Percentiles rank a stretch among this genome's conserved stretches.
Conservation (phyloP, 2,113 vertebrate genomes). For the Pedetes capensis region DNA sequence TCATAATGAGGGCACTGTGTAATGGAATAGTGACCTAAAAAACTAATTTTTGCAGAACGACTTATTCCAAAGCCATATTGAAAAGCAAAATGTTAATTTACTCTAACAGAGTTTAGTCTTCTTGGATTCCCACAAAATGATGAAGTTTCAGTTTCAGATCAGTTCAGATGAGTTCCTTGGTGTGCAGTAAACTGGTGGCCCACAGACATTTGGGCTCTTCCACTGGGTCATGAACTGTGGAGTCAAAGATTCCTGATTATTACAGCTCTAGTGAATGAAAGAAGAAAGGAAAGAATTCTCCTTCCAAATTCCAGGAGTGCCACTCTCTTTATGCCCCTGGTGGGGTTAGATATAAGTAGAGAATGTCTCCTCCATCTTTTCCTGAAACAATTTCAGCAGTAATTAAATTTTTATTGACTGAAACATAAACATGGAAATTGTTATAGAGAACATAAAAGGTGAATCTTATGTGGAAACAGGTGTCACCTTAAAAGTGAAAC, state of each 20-base stretch:
- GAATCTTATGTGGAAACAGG: not conserved
- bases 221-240: not conserved
- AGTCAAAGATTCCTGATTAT: not conserved
- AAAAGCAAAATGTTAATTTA: slow-evolving; percentile 44
- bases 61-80: not conserved
- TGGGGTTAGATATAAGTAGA: not conserved
- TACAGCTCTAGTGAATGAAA: not conserved
- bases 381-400: not conserved
- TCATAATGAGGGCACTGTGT: slow-evolving; percentile 52
- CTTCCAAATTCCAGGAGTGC: not conserved
- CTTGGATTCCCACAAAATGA: slow-evolving; percentile 22
- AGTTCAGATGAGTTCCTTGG: not conserved
- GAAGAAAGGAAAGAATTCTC: not conserved
- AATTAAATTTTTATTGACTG: slow-evolving; percentile 40
- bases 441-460: not conserved
- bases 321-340: not conserved
- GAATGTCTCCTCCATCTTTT: not conserved
- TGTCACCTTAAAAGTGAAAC: not conserved
- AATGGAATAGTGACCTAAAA: slow-evolving; percentile 55
- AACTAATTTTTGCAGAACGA: slow-evolving; percentile 48
- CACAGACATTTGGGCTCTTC: not conserved
- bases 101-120: not conserved
- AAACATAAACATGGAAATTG: slow-evolving; percentile 49
- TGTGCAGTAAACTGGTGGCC: not conserved
- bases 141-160: not conserved